phyloP scores from a whole-genome alignment of 2,113 vertebrate species.

The Pygathrix nemaeus region DNA sequence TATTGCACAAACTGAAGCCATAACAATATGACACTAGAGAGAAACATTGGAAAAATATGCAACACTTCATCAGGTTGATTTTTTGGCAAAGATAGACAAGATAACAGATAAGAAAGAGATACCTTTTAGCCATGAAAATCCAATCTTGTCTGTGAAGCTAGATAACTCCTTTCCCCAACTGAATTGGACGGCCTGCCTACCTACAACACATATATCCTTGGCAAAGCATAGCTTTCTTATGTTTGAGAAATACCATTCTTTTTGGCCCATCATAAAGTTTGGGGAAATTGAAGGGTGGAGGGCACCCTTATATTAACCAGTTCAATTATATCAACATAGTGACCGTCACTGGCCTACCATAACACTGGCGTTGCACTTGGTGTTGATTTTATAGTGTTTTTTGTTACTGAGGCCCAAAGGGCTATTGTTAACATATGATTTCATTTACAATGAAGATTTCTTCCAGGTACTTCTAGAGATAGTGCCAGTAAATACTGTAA shows the following conservation, averaged over 20 bases:
- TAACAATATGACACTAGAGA: background rate
- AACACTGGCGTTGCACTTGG: background rate
- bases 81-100: background rate
- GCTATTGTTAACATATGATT: background rate
- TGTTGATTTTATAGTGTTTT: background rate
- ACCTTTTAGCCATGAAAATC: background rate
- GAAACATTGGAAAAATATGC: conserved; percentile 20
- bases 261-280: background rate
- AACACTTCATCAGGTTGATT: conserved; percentile 28
- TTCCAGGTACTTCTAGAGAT: background rate
- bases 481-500: conserved; percentile 34
- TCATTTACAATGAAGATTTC: background rate
- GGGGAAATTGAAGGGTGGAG: background rate
- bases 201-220: background rate
- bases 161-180: background rate
- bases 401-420: background rate
- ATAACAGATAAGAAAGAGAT: conserved; percentile 25
- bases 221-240: background rate
- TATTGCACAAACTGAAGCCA: background rate
- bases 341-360: background rate
- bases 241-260: background rate
- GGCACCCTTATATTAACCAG: background rate
- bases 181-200: background rate
- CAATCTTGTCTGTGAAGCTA: background rate
- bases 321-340: background rate